These are phyloP conservation scores for Vidua chalybeata DNA, from an alignment of 2,113 vertebrate genomes.

Conservation along the genomic window DNA sequence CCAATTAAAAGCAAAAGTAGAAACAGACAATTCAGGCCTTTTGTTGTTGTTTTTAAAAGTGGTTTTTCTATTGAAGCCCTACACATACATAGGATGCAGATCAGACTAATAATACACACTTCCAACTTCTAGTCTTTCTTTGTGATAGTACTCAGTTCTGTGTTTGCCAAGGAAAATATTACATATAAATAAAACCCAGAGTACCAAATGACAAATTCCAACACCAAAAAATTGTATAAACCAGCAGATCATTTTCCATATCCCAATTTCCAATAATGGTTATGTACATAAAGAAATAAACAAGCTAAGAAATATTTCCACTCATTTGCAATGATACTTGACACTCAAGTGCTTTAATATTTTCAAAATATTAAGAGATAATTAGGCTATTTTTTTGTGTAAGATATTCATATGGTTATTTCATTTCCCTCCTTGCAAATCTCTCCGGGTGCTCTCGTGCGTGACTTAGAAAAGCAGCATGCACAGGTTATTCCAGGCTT, in stretches of 20 bases:
- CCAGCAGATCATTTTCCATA: neutral
- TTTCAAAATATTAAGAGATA: slow-evolving; percentile 8
- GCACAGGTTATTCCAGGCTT: neutral
- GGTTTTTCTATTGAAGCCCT: slow-evolving; percentile 23
- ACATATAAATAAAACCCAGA: neutral
- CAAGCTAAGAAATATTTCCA: neutral
- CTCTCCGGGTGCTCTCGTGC: neutral
- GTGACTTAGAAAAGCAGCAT: neutral
- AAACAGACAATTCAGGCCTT: slow-evolving; percentile 32
- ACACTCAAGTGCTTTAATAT: neutral
- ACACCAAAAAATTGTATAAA: neutral
- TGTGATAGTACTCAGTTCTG: neutral
- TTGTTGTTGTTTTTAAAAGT: slow-evolving; percentile 19
- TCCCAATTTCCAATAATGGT: neutral
- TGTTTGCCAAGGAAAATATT: slow-evolving; percentile 19
- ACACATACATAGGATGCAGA: neutral
- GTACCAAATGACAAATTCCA: neutral
- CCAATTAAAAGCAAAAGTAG: slow-evolving; percentile 54
- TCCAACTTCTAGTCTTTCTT: slow-evolving; percentile 8
- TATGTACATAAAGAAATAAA: neutral
- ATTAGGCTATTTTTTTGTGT: neutral
- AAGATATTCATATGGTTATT: neutral
- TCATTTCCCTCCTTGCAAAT: neutral
- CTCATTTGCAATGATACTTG: neutral
- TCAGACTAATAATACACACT: neutral